A percentile compares a stretch with the other conserved stretches of the same genome.
Conservation (phyloP, 2,797 vertebrate genomes). For the Oceanodroma leucorhoa region DNA sequence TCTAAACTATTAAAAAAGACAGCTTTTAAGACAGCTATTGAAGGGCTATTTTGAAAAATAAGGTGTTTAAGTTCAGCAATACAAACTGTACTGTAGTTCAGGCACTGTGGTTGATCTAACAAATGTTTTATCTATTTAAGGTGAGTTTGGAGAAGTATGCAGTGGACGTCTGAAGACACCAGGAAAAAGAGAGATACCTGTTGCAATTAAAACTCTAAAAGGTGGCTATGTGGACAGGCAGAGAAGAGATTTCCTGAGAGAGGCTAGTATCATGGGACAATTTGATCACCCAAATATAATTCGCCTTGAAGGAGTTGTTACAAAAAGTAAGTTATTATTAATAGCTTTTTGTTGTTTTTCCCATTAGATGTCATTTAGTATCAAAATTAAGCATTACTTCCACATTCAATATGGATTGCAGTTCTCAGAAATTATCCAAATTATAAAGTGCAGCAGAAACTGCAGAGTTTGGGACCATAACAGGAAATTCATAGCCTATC, state of each 20-base stretch:
- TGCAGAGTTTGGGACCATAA: neutral
- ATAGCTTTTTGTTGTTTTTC: neutral
- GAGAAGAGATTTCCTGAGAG: conserved; percentile 91
- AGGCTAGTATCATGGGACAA: conserved; percentile 97
- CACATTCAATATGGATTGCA: neutral
- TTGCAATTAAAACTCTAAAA: conserved; percentile 98
- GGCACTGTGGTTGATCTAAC: neutral
- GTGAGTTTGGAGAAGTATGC: conserved; percentile 97
- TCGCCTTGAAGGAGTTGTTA: conserved; percentile 92
- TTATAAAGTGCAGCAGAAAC: neutral
- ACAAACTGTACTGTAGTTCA: neutral
- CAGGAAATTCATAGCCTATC: neutral
- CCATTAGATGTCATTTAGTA: neutral
- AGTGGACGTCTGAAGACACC: conserved; percentile 90
- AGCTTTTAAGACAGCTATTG: neutral
- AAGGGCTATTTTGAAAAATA: neutral
- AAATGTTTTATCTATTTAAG: conserved; percentile 68
- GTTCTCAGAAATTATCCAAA: neutral
- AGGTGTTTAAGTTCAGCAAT: neutral
- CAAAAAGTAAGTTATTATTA: conserved; percentile 88
- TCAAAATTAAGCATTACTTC: neutral
- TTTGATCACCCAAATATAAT: conserved; percentile 96
- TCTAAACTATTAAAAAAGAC: neutral
- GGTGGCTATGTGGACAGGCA: conserved; percentile 92
- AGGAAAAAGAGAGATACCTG: conserved; percentile 90